Evolutionary conservation across 1,140 invertebrate genomes (phyloP), one percentile per base, ranked within the genome.

Genomic region (Anastrepha obliqua): DNA sequence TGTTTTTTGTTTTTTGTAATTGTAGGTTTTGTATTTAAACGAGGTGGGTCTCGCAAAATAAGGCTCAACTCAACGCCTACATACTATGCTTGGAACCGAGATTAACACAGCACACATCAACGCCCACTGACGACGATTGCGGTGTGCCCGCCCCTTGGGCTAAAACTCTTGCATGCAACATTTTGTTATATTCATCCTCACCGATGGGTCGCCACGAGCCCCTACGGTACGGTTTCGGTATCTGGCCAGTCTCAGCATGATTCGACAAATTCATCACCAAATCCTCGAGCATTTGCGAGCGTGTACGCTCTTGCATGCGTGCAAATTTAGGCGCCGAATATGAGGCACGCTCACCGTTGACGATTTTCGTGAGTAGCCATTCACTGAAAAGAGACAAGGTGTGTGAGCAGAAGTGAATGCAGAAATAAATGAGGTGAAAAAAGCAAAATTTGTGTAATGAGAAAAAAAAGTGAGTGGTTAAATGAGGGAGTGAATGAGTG

Each of bases 291-390:
- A 99, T 98, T 94, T 98, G 98, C 65, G 96, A 96, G 42, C 98
- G 94, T 0, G 98, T 99, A 86, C 98, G 94, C 91, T 98, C 98
- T 92, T 98, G 97, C 96, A 99, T 98, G 88, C 98, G 95, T 0
- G 98, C 98, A 93, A 99, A 99, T 93, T 99, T 99, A 0, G 98
- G 98, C 5, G 98, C 98, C 13, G 98, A 99, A 91, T 99, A 99
- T 88, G 97, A 98, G 0, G 98, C 98, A 88, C 98, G 95, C 93
- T 99, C 99, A 0, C 98, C 99, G 91, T 99, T 99, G 1, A 99
- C 98, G 78, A 99, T 97, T 94, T 99, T 99, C 3, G 98, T 99
- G 6, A 99, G 94, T 29, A 99, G 94, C 97, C 99, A 99, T 93
- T 99, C 98, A 51, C 97, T 96, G 88, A 11, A 87, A 55, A 59